Evolutionary conservation across 2,113 vertebrate species (phyloP).

Genomic region (Irena cyanogastra): DNA sequence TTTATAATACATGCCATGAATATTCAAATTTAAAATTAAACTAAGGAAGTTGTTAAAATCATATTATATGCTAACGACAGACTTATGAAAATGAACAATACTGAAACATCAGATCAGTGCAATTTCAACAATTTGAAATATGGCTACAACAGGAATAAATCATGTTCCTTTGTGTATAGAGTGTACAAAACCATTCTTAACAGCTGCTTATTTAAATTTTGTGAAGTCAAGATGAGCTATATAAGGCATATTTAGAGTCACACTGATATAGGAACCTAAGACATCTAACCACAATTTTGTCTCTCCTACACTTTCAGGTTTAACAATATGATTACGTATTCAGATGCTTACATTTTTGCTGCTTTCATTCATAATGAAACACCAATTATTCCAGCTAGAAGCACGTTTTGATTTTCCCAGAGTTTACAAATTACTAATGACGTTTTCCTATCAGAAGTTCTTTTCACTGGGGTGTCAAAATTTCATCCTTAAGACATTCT

Average conservation of each 20-base stretch:
- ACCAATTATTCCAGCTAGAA: background rate
- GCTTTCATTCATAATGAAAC: background rate
- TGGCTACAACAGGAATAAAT: background rate
- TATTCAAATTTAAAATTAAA: slow-evolving; percentile 6
- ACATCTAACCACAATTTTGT: background rate
- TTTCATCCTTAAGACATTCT: background rate
- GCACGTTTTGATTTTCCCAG: background rate
- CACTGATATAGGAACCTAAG: background rate
- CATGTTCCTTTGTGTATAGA: slow-evolving; percentile 10
- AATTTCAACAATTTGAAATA: slow-evolving; percentile 21
- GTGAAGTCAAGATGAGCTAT: background rate
- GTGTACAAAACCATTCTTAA: slow-evolving; percentile 7
- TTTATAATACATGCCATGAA: background rate
- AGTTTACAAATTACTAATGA: background rate
- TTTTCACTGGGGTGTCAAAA: background rate
- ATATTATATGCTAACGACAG: background rate
- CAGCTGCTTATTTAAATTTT: slow-evolving; percentile 34
- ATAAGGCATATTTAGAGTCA: background rate
- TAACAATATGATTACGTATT: background rate
- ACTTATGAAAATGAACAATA: slow-evolving; percentile 2
- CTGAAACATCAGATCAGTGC: background rate
- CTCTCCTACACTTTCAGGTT: background rate
- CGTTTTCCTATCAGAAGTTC: background rate
- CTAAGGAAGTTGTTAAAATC: background rate
- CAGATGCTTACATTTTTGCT: background rate